Evolutionary conservation across 2,113 vertebrate genomes (phyloP).

Genomic region (Cacatua alba): DNA sequence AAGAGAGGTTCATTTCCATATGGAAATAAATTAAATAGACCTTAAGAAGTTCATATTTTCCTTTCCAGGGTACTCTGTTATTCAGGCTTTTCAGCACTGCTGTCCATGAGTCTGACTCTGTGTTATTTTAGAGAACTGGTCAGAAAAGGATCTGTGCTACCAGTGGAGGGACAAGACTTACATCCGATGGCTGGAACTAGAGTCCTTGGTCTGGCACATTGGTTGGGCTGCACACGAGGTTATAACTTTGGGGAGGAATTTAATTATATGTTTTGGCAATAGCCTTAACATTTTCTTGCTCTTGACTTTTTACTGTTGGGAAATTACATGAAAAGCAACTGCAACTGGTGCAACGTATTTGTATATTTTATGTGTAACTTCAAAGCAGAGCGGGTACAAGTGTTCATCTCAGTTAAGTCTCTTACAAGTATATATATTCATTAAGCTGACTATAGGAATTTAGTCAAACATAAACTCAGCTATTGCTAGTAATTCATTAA

Average conservation of each 20-base stretch:
- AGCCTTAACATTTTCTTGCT: neutral
- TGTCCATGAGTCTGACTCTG: neutral
- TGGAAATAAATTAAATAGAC: slow-evolving; percentile 7
- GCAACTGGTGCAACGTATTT: neutral
- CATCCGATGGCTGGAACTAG: neutral
- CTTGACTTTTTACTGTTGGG: neutral
- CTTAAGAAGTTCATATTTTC: neutral
- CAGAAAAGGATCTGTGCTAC: neutral
- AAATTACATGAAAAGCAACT: neutral
- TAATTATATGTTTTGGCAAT: neutral
- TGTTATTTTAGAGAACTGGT: neutral
- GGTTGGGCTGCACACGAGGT: neutral
- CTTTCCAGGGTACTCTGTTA: neutral
- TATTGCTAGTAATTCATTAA: slow-evolving; percentile 15
- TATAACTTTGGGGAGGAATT: neutral
- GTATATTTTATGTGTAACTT: neutral
- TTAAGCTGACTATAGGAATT: slow-evolving; percentile 18
- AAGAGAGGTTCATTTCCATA: neutral
- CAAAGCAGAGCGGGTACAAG: neutral
- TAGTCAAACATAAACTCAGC: slow-evolving; percentile 3
- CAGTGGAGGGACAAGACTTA: neutral
- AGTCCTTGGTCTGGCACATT: neutral
- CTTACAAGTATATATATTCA: neutral
- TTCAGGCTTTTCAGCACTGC: neutral
- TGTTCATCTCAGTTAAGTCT: neutral